phyloP scores from a whole-genome alignment of 2,888 invertebrate species.

The Mimachlamys varia region DNA sequence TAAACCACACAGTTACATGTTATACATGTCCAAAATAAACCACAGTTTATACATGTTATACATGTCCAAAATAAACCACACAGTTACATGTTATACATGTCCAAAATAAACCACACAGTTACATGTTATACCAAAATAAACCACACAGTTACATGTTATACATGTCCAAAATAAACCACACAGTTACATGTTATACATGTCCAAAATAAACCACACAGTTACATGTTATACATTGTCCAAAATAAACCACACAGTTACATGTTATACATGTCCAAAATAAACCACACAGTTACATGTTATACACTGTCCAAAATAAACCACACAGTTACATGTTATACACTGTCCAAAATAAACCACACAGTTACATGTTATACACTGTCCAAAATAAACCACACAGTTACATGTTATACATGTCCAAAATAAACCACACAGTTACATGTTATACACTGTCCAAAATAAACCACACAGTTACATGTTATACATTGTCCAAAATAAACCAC shows the following conservation, averaged over 20 bases:
- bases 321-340: too few species aligned
- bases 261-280: constrained; percentile 86
- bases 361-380: neutral
- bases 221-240: neutral
- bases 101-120: neutral
- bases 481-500: constrained; percentile 83
- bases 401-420: constrained; percentile 87
- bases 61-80: constrained; percentile 82
- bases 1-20: neutral
- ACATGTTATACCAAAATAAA: too few species aligned
- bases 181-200: too few species aligned
- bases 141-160: neutral
- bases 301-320: neutral
- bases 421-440: neutral
- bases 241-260: too few species aligned
- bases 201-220: constrained; percentile 56
- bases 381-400: neutral
- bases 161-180: neutral
- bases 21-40: neutral
- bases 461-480: too few species aligned
- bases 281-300: neutral
- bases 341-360: constrained; percentile 79
- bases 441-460: neutral
- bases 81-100: neutral
- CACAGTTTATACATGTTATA: too few species aligned